Evolutionary conservation across 2,113 vertebrate genomes (phyloP).

Genomic region (Chloropsis cyanopogon): DNA sequence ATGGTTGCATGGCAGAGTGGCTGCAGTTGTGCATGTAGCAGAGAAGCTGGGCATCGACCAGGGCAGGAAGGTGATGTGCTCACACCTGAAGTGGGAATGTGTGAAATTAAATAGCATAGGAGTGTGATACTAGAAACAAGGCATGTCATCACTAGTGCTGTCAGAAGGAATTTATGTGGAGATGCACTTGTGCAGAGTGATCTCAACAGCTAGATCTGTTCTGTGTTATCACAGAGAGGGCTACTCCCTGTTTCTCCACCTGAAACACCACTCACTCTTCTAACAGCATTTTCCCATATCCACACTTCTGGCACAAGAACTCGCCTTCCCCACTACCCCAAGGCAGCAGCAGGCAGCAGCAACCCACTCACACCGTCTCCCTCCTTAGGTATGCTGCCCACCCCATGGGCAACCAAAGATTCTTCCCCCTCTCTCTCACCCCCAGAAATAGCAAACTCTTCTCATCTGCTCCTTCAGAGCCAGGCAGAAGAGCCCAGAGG

Average conservation of each 20-base stretch:
- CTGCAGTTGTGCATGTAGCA: not conserved
- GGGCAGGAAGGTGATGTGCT: not conserved
- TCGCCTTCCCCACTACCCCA: not conserved
- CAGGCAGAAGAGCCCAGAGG: not conserved
- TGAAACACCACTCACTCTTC: not conserved
- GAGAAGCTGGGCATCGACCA: fast-evolving
- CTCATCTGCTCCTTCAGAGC: not conserved
- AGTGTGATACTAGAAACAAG: not conserved
- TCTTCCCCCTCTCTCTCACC: not conserved
- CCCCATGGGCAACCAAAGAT: not conserved
- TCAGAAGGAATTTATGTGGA: not conserved
- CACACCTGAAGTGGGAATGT: not conserved
- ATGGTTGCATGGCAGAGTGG: not conserved
- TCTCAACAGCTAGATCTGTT: not conserved
- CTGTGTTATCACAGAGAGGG: not conserved
- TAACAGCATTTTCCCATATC: not conserved
- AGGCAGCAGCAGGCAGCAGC: not conserved
- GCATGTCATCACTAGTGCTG: not conserved
- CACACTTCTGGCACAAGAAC: not conserved
- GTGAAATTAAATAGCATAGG: not conserved
- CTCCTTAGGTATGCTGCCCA: not conserved
- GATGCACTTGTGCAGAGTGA: not conserved
- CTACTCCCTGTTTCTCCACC: not conserved
- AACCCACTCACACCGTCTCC: not conserved
- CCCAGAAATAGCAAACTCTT: not conserved